Conservation (phyloP, 30 jellyfish, hydroid and myxozoan genomes). For the Haliclystus octoradiatus region DNA sequence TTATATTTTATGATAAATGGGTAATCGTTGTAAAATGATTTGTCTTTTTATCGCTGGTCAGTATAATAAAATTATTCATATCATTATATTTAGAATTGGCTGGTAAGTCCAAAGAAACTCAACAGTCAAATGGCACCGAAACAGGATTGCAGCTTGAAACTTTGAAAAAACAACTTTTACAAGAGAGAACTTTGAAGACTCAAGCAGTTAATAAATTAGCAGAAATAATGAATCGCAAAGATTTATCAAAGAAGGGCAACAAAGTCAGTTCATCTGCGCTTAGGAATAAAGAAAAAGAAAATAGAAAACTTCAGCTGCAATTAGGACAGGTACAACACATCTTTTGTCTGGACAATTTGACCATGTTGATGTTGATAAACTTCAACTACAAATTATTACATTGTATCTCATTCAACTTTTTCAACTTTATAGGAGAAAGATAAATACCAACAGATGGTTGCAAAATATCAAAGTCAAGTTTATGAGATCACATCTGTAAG, state of each 20-base stretch:
- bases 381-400: background rate
- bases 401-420: background rate
- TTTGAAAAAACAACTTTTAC: slow-evolving; percentile 36
- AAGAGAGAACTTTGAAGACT: slow-evolving; percentile 40
- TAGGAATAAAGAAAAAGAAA: slow-evolving; percentile 79
- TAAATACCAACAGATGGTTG: slow-evolving; percentile 40
- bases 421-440: slow-evolving; percentile 51
- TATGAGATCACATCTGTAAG: slow-evolving; percentile 42
- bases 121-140: no score
- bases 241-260: slow-evolving; percentile 40
- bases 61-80: no score
- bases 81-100: no score
- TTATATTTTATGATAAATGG: no score
- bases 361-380: background rate
- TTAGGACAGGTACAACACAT: slow-evolving; percentile 62
- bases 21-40: no score
- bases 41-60: no score
- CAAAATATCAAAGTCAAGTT: slow-evolving; percentile 43
- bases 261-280: slow-evolving; percentile 72
- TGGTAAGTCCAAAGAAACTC: no score
- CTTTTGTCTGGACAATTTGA: background rate
- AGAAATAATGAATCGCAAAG: slow-evolving; percentile 69
- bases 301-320: slow-evolving; percentile 47
- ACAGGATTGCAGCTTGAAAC: no score
- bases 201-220: slow-evolving; percentile 85